Base-by-base conservation (phyloP, 1,140 invertebrate species). In the Aphaenogaster rudis region DNA sequence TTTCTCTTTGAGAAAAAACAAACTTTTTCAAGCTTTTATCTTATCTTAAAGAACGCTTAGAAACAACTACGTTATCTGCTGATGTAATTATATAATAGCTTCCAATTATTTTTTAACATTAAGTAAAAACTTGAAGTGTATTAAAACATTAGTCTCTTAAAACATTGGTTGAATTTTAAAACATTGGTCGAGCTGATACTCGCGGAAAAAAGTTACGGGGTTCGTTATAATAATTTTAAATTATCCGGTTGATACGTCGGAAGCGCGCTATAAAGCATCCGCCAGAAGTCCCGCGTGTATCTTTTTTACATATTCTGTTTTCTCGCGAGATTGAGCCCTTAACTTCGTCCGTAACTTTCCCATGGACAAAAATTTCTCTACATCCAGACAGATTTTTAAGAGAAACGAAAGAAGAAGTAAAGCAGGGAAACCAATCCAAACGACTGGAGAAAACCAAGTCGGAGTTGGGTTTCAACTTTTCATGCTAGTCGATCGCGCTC, bases 171-270 rank as follows among this genome's bases (percentile, higher is more conserved):
- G 21, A 21, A 21, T 21, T 21, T 28, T 28, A 28, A 28, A 28
- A 28, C 28, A 28, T 28, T 28, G 28, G 28, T 28, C 52, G 17
- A 21, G 13, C 9, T 39, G 63, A 84, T 15, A 28, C 0, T 7
- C 28, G 42, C 3, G 11, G 36, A 7, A 54, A 50, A 82, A 4
- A 21, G 28, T 59, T 82, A 39, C 6, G 3, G 33, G 7, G 21
- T 48, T 61, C 9, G 17, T 84, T 76, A 84, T 28, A 81, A 81
- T 42, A 45, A 57, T 71, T 57, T 69, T 28, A 28, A 69, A 69
- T 69, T 28, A 28, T 69, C 21, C 21, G 42, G 39, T 48, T n/a
- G 13, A 13, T 45, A 42, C 21, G 8, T 3, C 28, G 39, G 3
- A 82, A 74, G 13, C 28, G 28, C 28, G 28, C 33, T 59, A 17